These are phyloP conservation scores for Daphoenositta chrysoptera DNA, from an alignment of 2,113 vertebrate genomes.

Conservation along the genomic window DNA sequence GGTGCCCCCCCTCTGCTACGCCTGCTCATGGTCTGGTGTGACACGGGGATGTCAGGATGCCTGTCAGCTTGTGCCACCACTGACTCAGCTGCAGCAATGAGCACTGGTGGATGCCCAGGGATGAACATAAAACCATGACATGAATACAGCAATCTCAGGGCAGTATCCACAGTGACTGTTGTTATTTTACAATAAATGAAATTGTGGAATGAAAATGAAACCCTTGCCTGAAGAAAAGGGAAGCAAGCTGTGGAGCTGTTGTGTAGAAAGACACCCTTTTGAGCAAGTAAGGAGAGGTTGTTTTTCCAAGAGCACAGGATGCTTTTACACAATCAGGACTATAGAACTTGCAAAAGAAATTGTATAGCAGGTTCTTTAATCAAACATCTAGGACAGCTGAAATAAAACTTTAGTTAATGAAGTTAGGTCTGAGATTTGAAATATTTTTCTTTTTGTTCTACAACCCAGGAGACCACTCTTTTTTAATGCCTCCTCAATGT, in stretches of 20 bases:
- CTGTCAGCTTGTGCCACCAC: background rate
- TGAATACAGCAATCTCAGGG: background rate
- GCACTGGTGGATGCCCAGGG: background rate
- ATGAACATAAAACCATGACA: background rate
- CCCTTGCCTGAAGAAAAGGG: conserved; percentile 6
- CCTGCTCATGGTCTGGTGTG: background rate
- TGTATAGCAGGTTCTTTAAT: background rate
- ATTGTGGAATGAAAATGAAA: background rate
- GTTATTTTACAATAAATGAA: background rate
- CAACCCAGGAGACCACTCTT: background rate
- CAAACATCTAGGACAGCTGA: background rate
- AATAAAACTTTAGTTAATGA: conserved; percentile 32
- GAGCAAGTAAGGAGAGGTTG: background rate
- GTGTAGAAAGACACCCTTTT: background rate
- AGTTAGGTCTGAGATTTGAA: background rate
- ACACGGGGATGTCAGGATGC: background rate
- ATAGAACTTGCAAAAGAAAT: background rate
- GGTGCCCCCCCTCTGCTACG: background rate
- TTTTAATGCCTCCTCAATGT: background rate
- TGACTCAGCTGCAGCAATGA: background rate
- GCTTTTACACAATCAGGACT: background rate
- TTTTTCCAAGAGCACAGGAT: background rate
- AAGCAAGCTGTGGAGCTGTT: background rate
- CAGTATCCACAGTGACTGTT: background rate
- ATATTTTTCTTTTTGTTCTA: conserved; percentile 10